Base-by-base conservation (phyloP, 2,888 invertebrate species). In the Orgyia antiqua region DNA sequence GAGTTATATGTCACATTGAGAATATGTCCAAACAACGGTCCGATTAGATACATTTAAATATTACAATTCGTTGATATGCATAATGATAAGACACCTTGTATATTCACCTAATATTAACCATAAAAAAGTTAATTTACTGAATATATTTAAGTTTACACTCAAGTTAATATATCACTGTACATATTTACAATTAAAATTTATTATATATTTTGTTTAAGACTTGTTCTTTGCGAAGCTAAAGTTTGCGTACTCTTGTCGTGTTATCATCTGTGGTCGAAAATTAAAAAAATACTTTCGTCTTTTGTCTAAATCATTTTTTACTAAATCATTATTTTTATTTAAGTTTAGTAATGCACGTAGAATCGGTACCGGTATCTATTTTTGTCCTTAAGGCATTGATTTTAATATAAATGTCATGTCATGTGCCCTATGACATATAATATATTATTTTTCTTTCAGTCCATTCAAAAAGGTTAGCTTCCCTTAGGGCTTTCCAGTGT, bases 71-170 rank as follows among this genome's bases (percentile, higher is more conserved):
- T 82, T 84, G 84, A 84, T 84, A 84, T 84, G 84, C 84, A 84
- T 84, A 79, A 75, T 79, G 72, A 67, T 82, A 84, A 84, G 84
- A 84, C 84, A 84, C 84, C 80, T 80, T 83, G 84, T 78, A 82
- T 65, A 75, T 69, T 76, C 63, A 56, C 73, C 71, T 74, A 73
- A 61, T 35, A 62, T 68, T 73, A 68, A 60, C 62, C 63, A 75
- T 78, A 77, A 56, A 78, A 79, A 77, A 74, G 59, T 70, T 71
- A 65, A 37, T 47, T 53, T 54, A 51, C 38, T 49, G 42, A 55
- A 45, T 53, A 58, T 42, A 9, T 20, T 31, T 44, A 52, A 57
- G 46, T 57, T 56, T 47, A 56, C 55, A 65, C 44, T 33, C 46
- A 58, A 56, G 53, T 50, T 49, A n/a, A n/a, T n/a, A n/a, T 51